Evolutionary conservation across 1,140 invertebrate species (phyloP).

Genomic region (Drosophila bifasciata): DNA sequence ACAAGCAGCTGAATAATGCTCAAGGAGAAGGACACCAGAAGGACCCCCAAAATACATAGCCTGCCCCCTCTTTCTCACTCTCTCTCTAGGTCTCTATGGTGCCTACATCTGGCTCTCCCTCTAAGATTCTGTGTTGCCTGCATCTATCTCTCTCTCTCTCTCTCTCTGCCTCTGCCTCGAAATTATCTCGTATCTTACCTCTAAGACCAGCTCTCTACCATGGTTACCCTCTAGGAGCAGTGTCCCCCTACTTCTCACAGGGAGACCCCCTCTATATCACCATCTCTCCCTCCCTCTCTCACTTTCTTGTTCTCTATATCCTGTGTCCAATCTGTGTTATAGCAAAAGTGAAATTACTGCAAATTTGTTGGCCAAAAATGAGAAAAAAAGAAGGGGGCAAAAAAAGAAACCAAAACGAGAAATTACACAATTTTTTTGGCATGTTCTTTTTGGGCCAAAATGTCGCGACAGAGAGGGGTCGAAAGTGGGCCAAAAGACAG

Average conservation of each 20-base stretch:
- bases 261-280: not conserved
- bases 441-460: conserved; percentile 30
- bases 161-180: not conserved
- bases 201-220: too few species aligned
- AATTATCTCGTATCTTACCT: not conserved
- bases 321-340: conserved; percentile 34
- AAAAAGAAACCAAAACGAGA: not conserved
- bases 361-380: conserved; percentile 58
- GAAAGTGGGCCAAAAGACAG: conserved; percentile 8
- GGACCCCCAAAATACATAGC: too few species aligned
- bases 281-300: not conserved
- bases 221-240: too few species aligned
- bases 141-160: not conserved
- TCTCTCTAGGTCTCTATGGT: conserved; percentile 5
- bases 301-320: conserved; percentile 14
- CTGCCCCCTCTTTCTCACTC: not conserved
- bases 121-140: conserved; percentile 10
- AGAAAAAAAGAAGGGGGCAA: conserved; percentile 8
- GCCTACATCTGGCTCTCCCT: too few species aligned
- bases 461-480: conserved; percentile 39
- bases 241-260: too few species aligned
- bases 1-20: conserved; percentile 43
- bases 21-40: conserved; percentile 28
- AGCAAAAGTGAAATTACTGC: conserved; percentile 80
- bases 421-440: conserved; percentile 39